Percentiles rank a stretch among this genome's conserved stretches.
These are phyloP conservation scores for Autographa gamma DNA, from an alignment of 2,888 invertebrate genomes.

Conservation along the genomic window DNA sequence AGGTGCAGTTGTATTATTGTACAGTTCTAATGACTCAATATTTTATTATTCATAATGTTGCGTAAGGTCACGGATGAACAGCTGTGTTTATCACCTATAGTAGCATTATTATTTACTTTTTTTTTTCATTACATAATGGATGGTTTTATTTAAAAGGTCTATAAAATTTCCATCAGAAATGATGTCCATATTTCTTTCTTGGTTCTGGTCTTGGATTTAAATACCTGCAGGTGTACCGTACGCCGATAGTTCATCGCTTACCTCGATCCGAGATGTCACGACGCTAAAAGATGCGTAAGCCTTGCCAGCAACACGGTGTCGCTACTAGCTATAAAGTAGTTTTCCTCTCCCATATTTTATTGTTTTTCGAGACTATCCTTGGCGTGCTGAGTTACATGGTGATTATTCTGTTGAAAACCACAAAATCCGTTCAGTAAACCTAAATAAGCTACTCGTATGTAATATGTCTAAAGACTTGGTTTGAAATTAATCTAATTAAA, in stretches of 20 bases:
- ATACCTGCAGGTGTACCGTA: not conserved
- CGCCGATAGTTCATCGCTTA: conserved; percentile 26
- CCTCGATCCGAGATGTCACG: conserved; percentile 17
- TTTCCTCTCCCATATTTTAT: conserved; percentile 35
- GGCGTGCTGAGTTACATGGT: not conserved
- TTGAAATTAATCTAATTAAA: conserved; percentile 15
- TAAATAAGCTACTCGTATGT: not conserved
- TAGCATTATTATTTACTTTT: not conserved
- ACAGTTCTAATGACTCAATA: conserved; percentile 43
- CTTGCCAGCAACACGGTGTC: conserved; percentile 33
- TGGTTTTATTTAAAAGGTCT: not conserved
- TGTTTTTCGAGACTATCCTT: conserved; percentile 15
- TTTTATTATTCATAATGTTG: conserved; percentile 47
- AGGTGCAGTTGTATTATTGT: conserved; percentile 34
- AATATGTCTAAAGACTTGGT: not conserved
- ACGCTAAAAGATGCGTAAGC: conserved; percentile 13
- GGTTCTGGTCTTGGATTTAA: not conserved
- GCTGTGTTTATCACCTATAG: conserved; percentile 38
- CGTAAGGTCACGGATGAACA: conserved; percentile 46
- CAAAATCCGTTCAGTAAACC: not conserved
- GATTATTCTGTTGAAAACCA: not conserved
- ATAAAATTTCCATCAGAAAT: not conserved
- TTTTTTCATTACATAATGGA: not conserved
- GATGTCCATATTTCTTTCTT: not conserved
- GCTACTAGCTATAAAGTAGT: conserved; percentile 28